phyloP scores from a whole-genome alignment of 2,113 vertebrate genomes.

The Neolamprologus modestus region DNA sequence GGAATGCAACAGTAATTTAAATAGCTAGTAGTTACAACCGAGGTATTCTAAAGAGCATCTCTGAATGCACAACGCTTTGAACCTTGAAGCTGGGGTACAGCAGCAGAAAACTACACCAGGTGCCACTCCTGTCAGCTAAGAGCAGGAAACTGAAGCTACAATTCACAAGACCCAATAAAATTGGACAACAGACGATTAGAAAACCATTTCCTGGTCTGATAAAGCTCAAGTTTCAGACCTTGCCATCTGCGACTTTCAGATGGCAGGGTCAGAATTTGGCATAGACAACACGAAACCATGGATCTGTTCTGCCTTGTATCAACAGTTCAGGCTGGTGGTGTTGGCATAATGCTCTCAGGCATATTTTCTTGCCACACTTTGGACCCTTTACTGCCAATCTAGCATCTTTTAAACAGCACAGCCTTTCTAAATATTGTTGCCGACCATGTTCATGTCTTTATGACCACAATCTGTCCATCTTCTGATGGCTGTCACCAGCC shows the following conservation, averaged over 20 bases:
- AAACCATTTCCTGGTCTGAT: neutral
- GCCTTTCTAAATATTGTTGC: neutral
- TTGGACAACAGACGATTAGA: neutral
- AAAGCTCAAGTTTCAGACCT: neutral
- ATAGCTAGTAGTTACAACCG: neutral
- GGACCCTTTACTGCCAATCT: neutral
- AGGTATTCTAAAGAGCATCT: neutral
- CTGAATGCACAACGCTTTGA: neutral
- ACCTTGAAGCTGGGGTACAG: neutral
- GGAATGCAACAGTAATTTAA: neutral
- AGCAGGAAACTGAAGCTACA: neutral
- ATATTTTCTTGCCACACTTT: neutral
- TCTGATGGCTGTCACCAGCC: neutral
- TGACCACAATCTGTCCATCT: neutral
- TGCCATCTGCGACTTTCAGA: neutral
- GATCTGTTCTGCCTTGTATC: neutral
- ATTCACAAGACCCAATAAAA: neutral
- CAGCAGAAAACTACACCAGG: neutral
- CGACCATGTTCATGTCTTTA: neutral
- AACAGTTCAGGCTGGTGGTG: neutral
- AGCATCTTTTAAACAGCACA: neutral
- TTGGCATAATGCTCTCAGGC: neutral
- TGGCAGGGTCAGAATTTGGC: neutral
- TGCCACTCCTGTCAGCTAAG: neutral
- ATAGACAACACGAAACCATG: neutral